These are phyloP conservation scores for Centropus bengalensis DNA, from an alignment of 2,113 vertebrate species.

Conservation along the genomic window DNA sequence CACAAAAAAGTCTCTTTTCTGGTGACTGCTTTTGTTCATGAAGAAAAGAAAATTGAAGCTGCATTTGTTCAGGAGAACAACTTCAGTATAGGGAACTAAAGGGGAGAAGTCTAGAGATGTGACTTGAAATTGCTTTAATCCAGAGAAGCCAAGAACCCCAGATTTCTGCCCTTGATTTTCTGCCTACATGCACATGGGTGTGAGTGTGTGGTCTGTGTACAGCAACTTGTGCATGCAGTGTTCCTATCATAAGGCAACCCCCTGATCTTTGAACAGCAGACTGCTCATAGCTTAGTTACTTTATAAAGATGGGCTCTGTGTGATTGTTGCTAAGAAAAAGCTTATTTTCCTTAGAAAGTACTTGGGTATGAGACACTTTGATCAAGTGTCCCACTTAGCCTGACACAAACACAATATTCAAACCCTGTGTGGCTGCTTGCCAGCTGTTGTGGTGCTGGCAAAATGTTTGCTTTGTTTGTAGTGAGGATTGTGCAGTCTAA, in stretches of 20 bases:
- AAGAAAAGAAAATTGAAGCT: neutral
- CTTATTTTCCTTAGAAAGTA: neutral
- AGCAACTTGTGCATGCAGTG: neutral
- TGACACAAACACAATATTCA: neutral
- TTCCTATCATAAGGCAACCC: neutral
- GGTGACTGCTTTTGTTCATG: neutral
- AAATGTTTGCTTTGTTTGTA: neutral
- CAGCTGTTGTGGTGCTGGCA: neutral
- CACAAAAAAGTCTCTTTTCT: neutral
- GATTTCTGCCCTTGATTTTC: neutral
- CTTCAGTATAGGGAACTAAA: neutral
- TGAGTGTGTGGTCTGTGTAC: neutral
- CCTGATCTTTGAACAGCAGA: neutral
- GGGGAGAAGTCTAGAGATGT: neutral
- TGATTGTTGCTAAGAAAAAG: neutral
- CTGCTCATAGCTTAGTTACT: neutral
- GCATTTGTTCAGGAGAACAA: neutral
- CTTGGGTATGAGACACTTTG: neutral
- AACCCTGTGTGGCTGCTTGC: neutral
- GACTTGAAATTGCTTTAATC: neutral
- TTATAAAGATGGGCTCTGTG: neutral
- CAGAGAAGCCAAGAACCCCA: neutral
- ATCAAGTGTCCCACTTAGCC: neutral
- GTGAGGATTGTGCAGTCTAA: neutral
- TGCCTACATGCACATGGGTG: neutral